phyloP scores from a whole-genome alignment of 2,797 vertebrate species.

The Mallotus villosus region DNA sequence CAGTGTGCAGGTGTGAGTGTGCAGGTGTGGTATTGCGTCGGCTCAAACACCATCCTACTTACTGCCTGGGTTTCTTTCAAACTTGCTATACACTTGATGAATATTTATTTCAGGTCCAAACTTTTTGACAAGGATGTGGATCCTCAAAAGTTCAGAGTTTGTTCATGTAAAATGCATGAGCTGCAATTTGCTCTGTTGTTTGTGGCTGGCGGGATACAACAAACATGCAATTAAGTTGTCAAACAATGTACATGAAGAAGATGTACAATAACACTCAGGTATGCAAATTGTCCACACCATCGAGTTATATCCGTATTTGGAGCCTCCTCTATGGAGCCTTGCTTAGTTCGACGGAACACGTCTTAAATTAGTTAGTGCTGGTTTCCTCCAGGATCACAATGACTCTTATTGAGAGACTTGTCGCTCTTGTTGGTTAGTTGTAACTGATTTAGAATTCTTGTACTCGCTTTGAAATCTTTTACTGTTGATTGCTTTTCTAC shows the following conservation, averaged over 20 bases:
- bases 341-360: too few relatives aligned
- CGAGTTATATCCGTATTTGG: too few relatives aligned
- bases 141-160: conserved; percentile 15
- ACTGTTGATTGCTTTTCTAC: too few relatives aligned
- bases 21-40: background rate
- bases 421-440: too few relatives aligned
- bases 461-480: too few relatives aligned
- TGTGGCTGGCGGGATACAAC: background rate
- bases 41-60: too few relatives aligned
- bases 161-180: conserved; percentile 46
- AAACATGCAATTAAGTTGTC: conserved; percentile 24
- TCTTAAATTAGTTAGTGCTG: too few relatives aligned
- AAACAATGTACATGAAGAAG: conserved; percentile 3
- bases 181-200: conserved; percentile 1
- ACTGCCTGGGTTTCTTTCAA: background rate
- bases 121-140: conserved; percentile 17
- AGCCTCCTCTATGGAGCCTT: too few relatives aligned
- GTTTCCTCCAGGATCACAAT: too few relatives aligned
- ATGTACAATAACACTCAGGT: background rate
- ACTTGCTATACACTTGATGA: background rate
- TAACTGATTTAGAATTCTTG: too few relatives aligned
- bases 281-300: background rate
- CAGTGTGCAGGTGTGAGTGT: too few relatives aligned
- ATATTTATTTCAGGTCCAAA: background rate
- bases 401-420: too few relatives aligned